These are phyloP conservation scores for Acromyrmex echinatior DNA, from an alignment of 1,140 invertebrate species.

Conservation along the genomic window DNA sequence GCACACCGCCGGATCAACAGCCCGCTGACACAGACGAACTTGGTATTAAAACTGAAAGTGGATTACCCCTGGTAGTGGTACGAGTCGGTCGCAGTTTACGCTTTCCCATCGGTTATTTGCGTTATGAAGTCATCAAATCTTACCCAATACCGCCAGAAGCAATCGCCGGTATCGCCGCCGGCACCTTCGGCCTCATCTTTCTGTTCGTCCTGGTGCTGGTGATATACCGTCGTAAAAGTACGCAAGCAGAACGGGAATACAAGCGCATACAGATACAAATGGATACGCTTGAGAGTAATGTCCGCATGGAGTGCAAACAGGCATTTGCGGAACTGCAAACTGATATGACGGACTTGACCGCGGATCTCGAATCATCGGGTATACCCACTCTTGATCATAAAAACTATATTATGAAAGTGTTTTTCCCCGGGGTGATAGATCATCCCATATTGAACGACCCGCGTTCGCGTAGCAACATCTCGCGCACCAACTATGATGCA, in stretches of 20 bases:
- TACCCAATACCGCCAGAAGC: constrained; percentile 95
- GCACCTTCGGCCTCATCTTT: constrained; percentile 93
- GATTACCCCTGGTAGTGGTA: constrained; percentile 95
- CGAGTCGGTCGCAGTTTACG: constrained; percentile 94
- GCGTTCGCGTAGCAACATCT: constrained; percentile 91
- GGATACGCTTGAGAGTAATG: constrained; percentile 99
- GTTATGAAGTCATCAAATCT: constrained; percentile 95
- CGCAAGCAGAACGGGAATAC: constrained; percentile 97
- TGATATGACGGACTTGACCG: constrained; percentile 99
- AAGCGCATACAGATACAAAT: constrained; percentile 99
- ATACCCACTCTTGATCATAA: constrained; percentile 98
- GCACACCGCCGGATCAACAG: constrained; percentile 94
- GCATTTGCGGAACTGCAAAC: constrained; percentile 99
- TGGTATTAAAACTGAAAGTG: constrained; percentile 91
- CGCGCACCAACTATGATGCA: constrained; percentile 95
- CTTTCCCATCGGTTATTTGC: constrained; percentile 95
- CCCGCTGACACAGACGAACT: constrained; percentile 95
- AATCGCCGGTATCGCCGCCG: constrained; percentile 94
- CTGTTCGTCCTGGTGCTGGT: constrained; percentile 95
- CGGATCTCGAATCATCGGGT: constrained; percentile 97
- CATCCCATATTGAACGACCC: constrained; percentile 96
- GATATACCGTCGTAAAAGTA: constrained; percentile 96
- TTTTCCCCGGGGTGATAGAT: constrained; percentile 97
- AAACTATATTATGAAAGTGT: constrained; percentile 99
- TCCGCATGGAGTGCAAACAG: constrained; percentile 98